Conservation (phyloP, 2,797 vertebrate species). For the Halcyon smyrnensis region DNA sequence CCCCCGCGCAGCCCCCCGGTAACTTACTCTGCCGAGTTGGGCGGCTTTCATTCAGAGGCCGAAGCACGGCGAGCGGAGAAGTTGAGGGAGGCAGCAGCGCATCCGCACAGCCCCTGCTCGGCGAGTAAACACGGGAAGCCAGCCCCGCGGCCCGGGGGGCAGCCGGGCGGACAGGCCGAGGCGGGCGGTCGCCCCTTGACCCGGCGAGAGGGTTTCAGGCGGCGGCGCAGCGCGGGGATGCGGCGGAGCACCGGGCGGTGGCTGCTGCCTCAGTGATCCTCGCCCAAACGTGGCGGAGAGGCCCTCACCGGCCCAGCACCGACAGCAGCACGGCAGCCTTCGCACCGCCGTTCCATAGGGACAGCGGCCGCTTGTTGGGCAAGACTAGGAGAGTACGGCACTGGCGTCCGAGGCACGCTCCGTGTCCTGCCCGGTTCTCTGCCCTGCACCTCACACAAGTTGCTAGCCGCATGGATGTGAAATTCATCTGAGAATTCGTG, state of each 20-base stretch:
- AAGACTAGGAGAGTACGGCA: accelerated
- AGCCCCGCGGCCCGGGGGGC: neutral
- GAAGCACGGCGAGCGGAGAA: constrained; percentile 41
- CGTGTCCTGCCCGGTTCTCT: neutral
- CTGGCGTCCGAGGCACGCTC: neutral
- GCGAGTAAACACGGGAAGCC: constrained; percentile 35
- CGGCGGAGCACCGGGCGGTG: neutral
- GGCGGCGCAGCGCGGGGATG: neutral
- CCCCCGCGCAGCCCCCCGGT: neutral
- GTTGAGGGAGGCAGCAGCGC: constrained; percentile 53
- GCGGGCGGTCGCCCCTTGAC: neutral
- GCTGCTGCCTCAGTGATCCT: neutral
- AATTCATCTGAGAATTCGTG: neutral
- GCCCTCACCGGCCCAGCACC: neutral
- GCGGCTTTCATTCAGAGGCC: constrained; percentile 64
- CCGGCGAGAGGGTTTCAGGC: neutral
- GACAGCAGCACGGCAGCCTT: neutral
- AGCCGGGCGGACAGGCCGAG: neutral
- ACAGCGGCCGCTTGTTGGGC: neutral
- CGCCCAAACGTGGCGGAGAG: constrained; percentile 10
- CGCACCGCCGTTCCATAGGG: neutral
- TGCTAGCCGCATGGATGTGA: neutral
- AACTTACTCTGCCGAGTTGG: neutral
- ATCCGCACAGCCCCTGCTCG: constrained; percentile 3
- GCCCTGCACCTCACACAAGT: accelerated